These are phyloP conservation scores for Leptobrachium leishanense DNA, from an alignment of 2,113 vertebrate genomes.

Conservation along the genomic window DNA sequence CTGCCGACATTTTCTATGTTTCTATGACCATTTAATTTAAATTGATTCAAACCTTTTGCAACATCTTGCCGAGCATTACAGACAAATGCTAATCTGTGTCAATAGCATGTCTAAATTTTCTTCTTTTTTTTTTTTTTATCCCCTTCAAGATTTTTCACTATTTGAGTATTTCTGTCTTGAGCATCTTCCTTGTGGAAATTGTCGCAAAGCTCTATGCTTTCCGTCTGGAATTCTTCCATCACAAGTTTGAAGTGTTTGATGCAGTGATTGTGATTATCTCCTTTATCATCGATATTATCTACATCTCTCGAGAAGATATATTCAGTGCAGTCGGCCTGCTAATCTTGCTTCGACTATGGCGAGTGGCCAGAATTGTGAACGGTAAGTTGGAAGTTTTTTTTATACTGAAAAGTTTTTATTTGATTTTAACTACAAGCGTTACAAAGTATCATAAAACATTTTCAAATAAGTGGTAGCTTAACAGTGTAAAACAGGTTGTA, in stretches of 20 bases:
- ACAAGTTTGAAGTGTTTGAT: constrained; percentile 95
- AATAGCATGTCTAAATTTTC: too few relatives aligned
- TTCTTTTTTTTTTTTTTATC: not conserved
- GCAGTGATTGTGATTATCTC: constrained; percentile 82
- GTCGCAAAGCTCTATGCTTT: constrained; percentile 82
- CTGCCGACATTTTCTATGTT: too few relatives aligned
- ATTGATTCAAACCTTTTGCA: too few relatives aligned
- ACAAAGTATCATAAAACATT: too few relatives aligned
- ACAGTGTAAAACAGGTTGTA: too few relatives aligned
- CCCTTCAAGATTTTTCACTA: constrained; percentile 84
- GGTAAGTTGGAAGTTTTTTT: constrained; percentile 62
- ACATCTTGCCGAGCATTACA: too few relatives aligned
- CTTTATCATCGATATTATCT: constrained; percentile 81
- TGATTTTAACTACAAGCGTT: too few relatives aligned
- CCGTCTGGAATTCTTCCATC: constrained; percentile 85
- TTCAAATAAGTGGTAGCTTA: too few relatives aligned
- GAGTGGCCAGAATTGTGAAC: constrained; percentile 92
- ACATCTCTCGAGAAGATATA: constrained; percentile 78
- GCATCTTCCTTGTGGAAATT: constrained; percentile 88
- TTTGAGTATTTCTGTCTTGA: constrained; percentile 83
- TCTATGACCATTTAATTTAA: too few relatives aligned
- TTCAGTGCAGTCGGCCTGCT: constrained; percentile 86
- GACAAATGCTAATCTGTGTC: too few relatives aligned
- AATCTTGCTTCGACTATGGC: constrained; percentile 91
- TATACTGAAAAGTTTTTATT: too few relatives aligned